Evolutionary conservation across 2,797 vertebrate genomes (phyloP), one percentile per base, ranked within the genome.

Genomic region (Microctenopoma lineatum): DNA sequence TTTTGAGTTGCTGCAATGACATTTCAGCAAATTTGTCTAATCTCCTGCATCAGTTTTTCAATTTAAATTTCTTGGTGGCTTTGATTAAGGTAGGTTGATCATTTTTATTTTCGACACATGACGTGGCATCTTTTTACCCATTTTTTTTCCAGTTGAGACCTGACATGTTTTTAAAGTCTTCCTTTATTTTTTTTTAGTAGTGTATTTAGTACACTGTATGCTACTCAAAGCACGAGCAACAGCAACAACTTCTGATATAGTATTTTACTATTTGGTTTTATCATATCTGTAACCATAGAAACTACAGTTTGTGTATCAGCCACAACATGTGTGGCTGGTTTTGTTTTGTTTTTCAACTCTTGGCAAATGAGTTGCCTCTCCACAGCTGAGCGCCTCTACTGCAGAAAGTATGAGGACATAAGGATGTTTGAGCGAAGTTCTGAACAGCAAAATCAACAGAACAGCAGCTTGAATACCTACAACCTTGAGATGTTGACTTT

Each of bases 311-410:
- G 67, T 78, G 27, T 55, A 70, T 86, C 62, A 32, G 67, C 21
- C 73, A 67, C 41, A 5, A 44, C 61, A 48, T 44, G 58, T 38
- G 61, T 26, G 66, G 53, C 63, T 50, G 39, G 38, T 55, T 66
- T 77, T 80, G 79, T 84, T 86, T 80, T 81, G 58, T 57, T 87
- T 89, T 83, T 66, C 77, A 64, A 21, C 51, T 70, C 66, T 0
- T 15, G 47, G 72, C 52, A 57, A 81, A 83, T 54, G 62, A 80
- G 65, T 70, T 74, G 51, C 72, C 79, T 74, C 69, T 72, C 51
- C 65, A 54, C 69, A 75, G 80, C 57, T 57, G 67, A 75, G 57
- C 59, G 71, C 44, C 27, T 42, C 29, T 0, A 34, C 67, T 64
- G 63, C 52, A 71, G 52, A 75, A 27, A 81, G 48, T 70, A 57